A percentile compares a stretch with the other conserved stretches of the same genome.
phyloP scores from a whole-genome alignment of 2,113 vertebrate species.

The Sinosuthora webbiana region DNA sequence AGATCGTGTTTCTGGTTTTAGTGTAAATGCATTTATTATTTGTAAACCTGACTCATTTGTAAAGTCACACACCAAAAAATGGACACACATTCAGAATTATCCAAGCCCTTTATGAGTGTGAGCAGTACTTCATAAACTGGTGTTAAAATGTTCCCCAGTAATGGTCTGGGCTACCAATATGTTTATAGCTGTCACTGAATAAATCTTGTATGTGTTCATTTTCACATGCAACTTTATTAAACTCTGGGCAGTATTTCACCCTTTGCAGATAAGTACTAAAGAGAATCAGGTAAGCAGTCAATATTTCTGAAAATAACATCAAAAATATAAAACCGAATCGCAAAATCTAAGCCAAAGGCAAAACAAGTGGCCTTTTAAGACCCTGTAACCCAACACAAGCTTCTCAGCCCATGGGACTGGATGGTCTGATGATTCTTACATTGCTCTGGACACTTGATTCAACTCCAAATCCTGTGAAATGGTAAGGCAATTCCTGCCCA shows the following conservation, averaged over 20 bases:
- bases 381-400: background rate
- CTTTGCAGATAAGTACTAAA: background rate
- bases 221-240: background rate
- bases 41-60: constrained; percentile 32
- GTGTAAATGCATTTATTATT: background rate
- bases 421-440: background rate
- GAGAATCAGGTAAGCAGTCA: background rate
- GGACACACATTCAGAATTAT: background rate
- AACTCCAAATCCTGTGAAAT: background rate
- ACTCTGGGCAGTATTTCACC: background rate
- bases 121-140: background rate
- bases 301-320: background rate
- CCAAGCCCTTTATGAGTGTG: background rate
- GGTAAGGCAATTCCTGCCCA: background rate
- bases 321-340: background rate
- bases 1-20: background rate
- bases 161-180: background rate
- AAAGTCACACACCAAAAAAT: background rate
- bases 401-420: background rate
- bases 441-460: background rate
- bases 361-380: background rate
- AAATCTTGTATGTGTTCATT: background rate
- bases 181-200: background rate
- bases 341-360: background rate
- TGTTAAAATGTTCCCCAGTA: background rate